Base-by-base conservation (phyloP, 92 coral and sea anemone species). In the Desmophyllum pertusum region DNA sequence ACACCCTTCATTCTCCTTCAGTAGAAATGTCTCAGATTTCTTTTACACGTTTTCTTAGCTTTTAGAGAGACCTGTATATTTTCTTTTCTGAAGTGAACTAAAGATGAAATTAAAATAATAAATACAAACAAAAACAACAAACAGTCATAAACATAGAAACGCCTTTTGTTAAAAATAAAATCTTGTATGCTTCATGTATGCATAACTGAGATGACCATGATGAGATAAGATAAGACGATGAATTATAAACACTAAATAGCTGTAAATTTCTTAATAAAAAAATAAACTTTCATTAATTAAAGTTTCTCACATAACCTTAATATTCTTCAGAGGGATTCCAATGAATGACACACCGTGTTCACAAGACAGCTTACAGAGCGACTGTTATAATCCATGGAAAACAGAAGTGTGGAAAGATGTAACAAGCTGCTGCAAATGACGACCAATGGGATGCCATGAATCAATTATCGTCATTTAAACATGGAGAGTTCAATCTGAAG, bases 251-350 rank as follows among this genome's bases (percentile, higher is more conserved):
- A 15, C 3, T n/a, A 27, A 62, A 62, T 61, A 61, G 8, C 10
- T 61, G 13, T 25, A 61, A 31, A 63, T 30, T 63, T 63, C 23
- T 4, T 3, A 14, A 37, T 31, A 63, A 53, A 30, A 5, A n/a
- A n/a, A n/a, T 71, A 63, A 30, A n/a, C 30, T 55, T 55, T 18
- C 35, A 23, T 33, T 40, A 43, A 33, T 35, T 65, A 4, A 10
- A 36, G 6, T 33, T 64, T 77, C 70, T 77, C 27, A 63, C 57
- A 14, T 52, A 6, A 15, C 71, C 15, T 78, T 27, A 10, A 6
- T 78, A 9, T 43, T 64, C 40, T 64, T 11, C 33, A 78, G 83
- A 45, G 63, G 17, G 27, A 45, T 31, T 46, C 73, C 73, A 78
- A 64, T 25, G 73, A 78, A 43, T 38, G 59, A 74, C 14, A 39